Conservation (phyloP, 2,797 vertebrate species). For the Acanthornis magna region DNA sequence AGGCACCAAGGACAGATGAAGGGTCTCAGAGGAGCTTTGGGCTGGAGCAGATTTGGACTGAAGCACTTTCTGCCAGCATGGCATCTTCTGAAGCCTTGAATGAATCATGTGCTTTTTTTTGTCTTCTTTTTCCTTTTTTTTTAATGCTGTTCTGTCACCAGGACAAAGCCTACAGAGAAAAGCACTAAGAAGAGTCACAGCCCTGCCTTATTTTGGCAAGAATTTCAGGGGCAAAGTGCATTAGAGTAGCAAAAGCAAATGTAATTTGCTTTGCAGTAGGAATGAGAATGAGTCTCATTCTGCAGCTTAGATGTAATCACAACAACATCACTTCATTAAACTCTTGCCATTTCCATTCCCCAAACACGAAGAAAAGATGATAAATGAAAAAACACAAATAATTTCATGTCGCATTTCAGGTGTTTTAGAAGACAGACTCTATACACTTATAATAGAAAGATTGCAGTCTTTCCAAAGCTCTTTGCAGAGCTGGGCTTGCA, state of each 20-base stretch:
- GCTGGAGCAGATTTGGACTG: neutral
- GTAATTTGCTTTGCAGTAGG: neutral
- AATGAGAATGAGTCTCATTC: neutral
- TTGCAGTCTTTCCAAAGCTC: neutral
- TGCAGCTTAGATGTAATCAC: neutral
- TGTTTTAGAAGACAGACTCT: neutral
- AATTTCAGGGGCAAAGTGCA: neutral
- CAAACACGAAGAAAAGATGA: conserved; percentile 11
- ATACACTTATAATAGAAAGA: neutral
- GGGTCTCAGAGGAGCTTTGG: neutral
- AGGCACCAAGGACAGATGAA: neutral
- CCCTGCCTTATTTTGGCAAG: neutral
- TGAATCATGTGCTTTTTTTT: neutral
- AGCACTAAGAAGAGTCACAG: neutral
- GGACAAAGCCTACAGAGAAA: neutral
- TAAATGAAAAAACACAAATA: neutral
- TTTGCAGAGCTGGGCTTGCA: neutral
- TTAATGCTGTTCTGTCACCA: neutral
- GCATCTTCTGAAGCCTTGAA: neutral
- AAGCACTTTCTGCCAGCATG: neutral
- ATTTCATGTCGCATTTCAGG: neutral
- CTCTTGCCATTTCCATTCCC: neutral
- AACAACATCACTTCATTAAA: conserved; percentile 32
- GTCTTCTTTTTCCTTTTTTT: too few species aligned
- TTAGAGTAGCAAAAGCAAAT: conserved; percentile 6